phyloP scores from a whole-genome alignment of 2,888 invertebrate genomes.

The Melanophora roralis region DNA sequence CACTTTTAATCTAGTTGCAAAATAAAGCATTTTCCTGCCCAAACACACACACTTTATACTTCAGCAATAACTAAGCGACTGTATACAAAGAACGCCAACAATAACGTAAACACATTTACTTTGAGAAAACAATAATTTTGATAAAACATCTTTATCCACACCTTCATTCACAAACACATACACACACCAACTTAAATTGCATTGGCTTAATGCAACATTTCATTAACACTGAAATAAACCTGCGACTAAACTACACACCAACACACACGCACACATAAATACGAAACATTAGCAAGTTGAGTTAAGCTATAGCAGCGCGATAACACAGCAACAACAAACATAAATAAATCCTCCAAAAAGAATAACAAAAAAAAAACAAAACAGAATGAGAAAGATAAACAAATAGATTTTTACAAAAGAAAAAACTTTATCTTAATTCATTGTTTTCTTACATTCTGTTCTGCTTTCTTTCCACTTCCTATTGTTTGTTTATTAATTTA shows the following conservation, averaged over 20 bases:
- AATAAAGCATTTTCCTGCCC: not conserved
- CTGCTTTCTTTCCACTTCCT: not conserved
- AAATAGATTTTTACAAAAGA: constrained; percentile 8
- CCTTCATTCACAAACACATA: not conserved
- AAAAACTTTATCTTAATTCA: not conserved
- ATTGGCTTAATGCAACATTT: constrained; percentile 52
- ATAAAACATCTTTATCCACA: not conserved
- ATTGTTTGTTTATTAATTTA: constrained; percentile 18
- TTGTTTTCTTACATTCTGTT: not conserved
- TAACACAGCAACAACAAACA: not conserved
- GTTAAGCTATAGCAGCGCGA: not conserved
- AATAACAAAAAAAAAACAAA: not conserved
- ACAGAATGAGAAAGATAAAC: constrained; percentile 2
- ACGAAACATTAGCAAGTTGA: not conserved
- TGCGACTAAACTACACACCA: not conserved
- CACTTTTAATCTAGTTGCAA: not conserved
- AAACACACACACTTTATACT: not conserved
- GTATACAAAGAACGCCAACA: constrained; percentile 5
- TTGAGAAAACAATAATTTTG: constrained; percentile 9
- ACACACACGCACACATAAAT: not conserved
- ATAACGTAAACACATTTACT: constrained; percentile 30
- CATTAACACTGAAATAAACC: constrained; percentile 45
- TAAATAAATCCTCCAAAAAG: not conserved
- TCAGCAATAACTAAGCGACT: not conserved
- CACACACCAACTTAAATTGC: constrained; percentile 12